phyloP scores from a whole-genome alignment of 2,113 vertebrate genomes.

The Crotophaga sulcirostris region DNA sequence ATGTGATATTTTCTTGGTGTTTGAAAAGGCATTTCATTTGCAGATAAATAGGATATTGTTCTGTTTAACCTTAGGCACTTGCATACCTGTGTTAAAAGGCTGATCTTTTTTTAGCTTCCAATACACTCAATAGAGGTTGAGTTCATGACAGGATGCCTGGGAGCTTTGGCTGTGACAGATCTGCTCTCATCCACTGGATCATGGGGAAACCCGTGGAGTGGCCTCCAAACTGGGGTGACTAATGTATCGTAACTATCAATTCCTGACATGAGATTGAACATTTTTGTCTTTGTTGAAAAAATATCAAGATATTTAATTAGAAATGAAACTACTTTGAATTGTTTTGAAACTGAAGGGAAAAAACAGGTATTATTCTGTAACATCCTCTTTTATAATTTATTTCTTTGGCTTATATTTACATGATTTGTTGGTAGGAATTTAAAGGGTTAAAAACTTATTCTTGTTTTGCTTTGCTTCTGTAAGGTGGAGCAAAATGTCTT shows the following conservation, averaged over 20 bases:
- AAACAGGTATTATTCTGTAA: neutral
- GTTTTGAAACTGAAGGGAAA: neutral
- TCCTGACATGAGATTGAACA: neutral
- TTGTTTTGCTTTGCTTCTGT: neutral
- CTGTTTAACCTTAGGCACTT: neutral
- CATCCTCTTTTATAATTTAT: neutral
- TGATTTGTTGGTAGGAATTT: neutral
- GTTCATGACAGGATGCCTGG: neutral
- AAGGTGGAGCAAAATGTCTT: neutral
- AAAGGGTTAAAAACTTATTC: neutral
- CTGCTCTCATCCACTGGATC: neutral
- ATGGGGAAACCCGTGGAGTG: neutral
- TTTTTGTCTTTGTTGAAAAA: neutral
- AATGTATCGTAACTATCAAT: neutral
- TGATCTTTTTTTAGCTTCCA: neutral
- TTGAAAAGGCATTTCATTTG: neutral
- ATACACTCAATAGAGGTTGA: neutral
- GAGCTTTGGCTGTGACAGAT: neutral
- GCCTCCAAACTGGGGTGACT: neutral
- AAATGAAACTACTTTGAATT: neutral
- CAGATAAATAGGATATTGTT: neutral
- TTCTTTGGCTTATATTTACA: neutral
- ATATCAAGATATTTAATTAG: neutral
- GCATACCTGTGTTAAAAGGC: accelerated
- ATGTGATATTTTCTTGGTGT: neutral